Conservation (phyloP, 2,113 vertebrate species). For the Oreochromis aureus region DNA sequence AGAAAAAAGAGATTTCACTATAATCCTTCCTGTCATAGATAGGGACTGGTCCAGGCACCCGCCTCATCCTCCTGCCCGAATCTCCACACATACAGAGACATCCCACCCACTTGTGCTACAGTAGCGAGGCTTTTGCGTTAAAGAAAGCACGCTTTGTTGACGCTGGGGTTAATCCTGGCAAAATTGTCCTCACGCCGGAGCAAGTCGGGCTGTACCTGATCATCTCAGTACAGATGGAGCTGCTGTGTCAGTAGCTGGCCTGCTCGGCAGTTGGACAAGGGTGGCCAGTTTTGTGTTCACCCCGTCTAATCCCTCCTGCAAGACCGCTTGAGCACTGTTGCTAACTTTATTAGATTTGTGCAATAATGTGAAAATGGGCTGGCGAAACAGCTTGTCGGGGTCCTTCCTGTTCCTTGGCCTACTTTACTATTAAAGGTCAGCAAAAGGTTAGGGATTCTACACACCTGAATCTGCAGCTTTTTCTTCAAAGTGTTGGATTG, state of each 20-base stretch:
- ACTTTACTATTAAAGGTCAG: conserved; percentile 15
- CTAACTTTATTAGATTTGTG: conserved; percentile 19
- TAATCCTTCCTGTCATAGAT: background rate
- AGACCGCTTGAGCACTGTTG: background rate
- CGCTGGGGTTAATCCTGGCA: conserved; percentile 30
- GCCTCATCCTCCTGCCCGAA: background rate
- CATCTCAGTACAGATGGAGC: background rate
- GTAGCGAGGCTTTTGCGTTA: background rate
- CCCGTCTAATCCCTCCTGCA: conserved; percentile 20
- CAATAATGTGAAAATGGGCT: background rate
- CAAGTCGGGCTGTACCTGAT: background rate
- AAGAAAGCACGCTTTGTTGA: conserved; percentile 20
- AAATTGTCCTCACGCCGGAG: conserved; percentile 2
- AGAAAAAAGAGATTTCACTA: background rate
- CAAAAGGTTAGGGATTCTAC: conserved; percentile 5
- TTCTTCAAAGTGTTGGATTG: background rate
- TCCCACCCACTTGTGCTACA: background rate
- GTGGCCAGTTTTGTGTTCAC: background rate
- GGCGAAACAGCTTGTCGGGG: background rate
- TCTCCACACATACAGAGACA: background rate
- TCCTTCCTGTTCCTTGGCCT: background rate
- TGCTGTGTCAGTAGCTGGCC: background rate
- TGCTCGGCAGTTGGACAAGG: background rate
- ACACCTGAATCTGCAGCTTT: background rate
- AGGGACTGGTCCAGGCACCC: background rate